Conservation (phyloP, 2,888 invertebrate genomes). For the Caenorhabditis sp. region DNA sequence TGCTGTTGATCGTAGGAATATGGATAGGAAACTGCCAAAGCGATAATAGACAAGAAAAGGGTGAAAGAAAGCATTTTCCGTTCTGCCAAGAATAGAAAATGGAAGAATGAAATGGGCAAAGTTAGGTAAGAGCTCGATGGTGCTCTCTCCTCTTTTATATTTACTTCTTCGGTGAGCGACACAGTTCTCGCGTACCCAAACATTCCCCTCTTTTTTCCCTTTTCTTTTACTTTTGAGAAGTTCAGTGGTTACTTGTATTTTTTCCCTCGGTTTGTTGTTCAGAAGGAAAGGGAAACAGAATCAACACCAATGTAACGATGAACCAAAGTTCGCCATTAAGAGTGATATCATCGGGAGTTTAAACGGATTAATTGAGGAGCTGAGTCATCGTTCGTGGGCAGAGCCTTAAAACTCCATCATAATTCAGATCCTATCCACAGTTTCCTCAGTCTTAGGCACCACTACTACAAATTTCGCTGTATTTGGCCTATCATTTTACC, state of each 20-base stretch:
- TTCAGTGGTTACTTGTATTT: conserved; percentile 43
- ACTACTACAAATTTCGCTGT: too few relatives aligned
- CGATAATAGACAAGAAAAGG: conserved; percentile 21
- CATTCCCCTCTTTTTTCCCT: conserved; percentile 25
- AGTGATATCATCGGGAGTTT: conserved; percentile 17
- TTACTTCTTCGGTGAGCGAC: conserved; percentile 46
- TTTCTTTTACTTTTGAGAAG: conserved; percentile 18
- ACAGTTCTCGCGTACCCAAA: conserved; percentile 59
- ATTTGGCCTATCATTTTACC: too few relatives aligned
- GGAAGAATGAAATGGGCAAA: conserved; percentile 7
- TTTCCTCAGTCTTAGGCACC: too few relatives aligned
- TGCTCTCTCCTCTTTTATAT: conserved; percentile 47
- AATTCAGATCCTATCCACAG: too few relatives aligned
- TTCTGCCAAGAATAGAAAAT: conserved; percentile 27
- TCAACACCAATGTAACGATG: conserved; percentile 49
- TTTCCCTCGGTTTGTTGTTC: conserved; percentile 20
- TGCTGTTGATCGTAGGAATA: background rate
- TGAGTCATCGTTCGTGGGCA: too few relatives aligned
- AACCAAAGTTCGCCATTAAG: conserved; percentile 13
- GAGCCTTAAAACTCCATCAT: too few relatives aligned
- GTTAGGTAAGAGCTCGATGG: conserved; percentile 44
- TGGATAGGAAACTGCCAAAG: conserved; percentile 33
- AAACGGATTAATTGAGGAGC: too few relatives aligned
- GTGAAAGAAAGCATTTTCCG: conserved; percentile 25
- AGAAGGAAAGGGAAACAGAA: conserved; percentile 7